phyloP scores from a whole-genome alignment of 2,113 vertebrate species.

The Bubalus kerabau region DNA sequence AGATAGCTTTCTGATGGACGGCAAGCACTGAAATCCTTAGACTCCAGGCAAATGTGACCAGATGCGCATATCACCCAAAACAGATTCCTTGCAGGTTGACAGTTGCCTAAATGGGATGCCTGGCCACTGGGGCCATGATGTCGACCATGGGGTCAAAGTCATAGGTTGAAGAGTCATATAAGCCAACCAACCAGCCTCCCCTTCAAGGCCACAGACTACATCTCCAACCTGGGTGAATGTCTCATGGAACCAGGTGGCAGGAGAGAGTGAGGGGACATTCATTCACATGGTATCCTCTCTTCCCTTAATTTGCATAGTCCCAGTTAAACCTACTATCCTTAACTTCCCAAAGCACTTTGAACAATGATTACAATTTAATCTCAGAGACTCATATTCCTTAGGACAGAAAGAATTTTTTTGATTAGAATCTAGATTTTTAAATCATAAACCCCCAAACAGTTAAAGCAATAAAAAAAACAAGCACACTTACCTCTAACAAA shows the following conservation, averaged over 20 bases:
- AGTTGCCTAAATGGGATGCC: neutral
- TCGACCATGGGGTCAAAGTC: neutral
- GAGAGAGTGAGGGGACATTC: neutral
- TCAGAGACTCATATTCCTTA: neutral
- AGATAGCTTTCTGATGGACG: neutral
- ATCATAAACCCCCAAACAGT: neutral
- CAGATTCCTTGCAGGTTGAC: neutral
- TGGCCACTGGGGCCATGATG: neutral
- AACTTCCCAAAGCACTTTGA: neutral
- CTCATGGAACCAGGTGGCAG: neutral
- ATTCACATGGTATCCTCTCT: neutral
- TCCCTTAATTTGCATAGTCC: neutral
- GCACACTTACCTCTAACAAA: neutral
- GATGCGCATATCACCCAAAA: neutral
- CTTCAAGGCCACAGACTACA: neutral
- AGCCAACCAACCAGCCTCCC: neutral
- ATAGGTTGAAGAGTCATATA: neutral
- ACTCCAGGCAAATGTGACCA: neutral
- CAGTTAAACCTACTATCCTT: neutral
- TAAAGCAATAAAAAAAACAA: neutral
- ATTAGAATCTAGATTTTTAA: neutral
- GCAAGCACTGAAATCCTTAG: neutral
- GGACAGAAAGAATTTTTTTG: neutral
- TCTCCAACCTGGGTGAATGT: neutral
- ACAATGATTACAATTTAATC: neutral